Base-by-base conservation (phyloP, 2,888 invertebrate species). In the Didymodactylos carnosus region DNA sequence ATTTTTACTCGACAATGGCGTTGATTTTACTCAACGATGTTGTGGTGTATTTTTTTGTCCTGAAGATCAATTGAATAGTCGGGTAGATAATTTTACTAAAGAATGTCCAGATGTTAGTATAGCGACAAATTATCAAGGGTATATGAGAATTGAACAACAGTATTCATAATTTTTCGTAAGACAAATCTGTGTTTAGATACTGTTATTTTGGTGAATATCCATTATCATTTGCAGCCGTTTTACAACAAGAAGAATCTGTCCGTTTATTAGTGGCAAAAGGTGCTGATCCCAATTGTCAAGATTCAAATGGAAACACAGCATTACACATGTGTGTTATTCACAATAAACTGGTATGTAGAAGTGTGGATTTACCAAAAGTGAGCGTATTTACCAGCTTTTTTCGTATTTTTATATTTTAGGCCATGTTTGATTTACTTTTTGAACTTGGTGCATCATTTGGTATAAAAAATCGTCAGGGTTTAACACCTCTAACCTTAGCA, bases 191-290 rank as follows among this genome's bases (percentile, higher is more conserved):
- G n/a, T n/a, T n/a, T n/a, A n/a, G n/a, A n/a, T n/a, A n/a, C 82
- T 94, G 94, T 2, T 98, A 98, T 82, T 97, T 95, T 93, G 97
- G 97, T 29, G 97, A 98, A 84, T 97, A 94, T 84, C 94, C 97
- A 0, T 84, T 97, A 69, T 90, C 90, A 77, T 97, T 98, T 83
- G 94, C 97, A 0, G 95, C 97, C 0, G 95, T 95, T 80, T 86
- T 97, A 7, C 92, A 92, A 0, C 95, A 95, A 83, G 94, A 95
- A 83, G 97, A 98, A 82, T 94, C 94, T 82, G 95, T 94, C 80
- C 87, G 97, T 1, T 86, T 98, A 79, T 91, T 98, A 78, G 84
- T 95, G 75, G 92, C 94, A 0, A 89, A 92, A 80, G 94, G 94
- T 27, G 95, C 94, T 0, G 89, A 97, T 85, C 93, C 94, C 0